Evolutionary conservation across 2,113 vertebrate species (phyloP).

Genomic region (Accipiter cooperii): DNA sequence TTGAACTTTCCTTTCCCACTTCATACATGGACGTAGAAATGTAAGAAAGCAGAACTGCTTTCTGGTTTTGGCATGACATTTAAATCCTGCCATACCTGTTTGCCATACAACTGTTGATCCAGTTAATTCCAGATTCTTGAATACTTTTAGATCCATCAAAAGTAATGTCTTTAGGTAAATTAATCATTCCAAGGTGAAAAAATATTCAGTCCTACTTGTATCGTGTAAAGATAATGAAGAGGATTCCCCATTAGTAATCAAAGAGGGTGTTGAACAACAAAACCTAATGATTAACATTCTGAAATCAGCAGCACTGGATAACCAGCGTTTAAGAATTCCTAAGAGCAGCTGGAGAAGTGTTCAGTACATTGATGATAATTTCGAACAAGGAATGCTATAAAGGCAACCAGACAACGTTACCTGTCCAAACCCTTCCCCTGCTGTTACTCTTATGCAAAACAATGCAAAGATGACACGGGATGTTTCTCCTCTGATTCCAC

Average conservation of each 20-base stretch:
- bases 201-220: not conserved
- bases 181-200: not conserved
- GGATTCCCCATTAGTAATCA: not conserved
- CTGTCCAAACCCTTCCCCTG: not conserved
- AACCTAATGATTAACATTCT: not conserved
- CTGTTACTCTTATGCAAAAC: not conserved
- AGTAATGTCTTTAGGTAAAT: not conserved
- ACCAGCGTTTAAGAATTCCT: not conserved
- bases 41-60: not conserved
- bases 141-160: not conserved
- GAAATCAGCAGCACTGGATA: not conserved
- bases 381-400: not conserved
- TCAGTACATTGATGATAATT: not conserved
- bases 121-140: not conserved
- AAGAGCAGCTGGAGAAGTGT: not conserved
- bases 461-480: not conserved
- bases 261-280: not conserved
- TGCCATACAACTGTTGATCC: not conserved
- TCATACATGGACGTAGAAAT: not conserved
- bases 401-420: not conserved
- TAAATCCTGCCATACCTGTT: not conserved
- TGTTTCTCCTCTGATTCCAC: not conserved
- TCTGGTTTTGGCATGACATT: not conserved
- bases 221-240: not conserved
- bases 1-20: not conserved